Evolutionary conservation across 2,113 vertebrate genomes (phyloP).

Genomic region (Athene noctua): DNA sequence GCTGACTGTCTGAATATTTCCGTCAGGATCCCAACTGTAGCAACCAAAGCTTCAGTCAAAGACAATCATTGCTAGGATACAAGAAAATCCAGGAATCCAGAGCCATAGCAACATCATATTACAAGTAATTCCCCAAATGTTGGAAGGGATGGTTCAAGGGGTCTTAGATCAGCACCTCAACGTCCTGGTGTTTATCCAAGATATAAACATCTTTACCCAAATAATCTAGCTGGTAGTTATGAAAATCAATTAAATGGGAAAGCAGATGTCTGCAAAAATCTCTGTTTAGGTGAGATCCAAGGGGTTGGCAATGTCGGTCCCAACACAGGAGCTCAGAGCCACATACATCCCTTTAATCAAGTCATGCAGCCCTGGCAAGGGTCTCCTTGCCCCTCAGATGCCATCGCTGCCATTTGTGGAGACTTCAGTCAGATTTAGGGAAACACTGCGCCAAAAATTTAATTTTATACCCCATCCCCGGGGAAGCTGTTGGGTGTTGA

Average conservation of each 20-base stretch:
- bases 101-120: slow-evolving; percentile 14
- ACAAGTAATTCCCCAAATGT: not conserved
- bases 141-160: not conserved
- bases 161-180: not conserved
- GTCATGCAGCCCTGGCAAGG: not conserved
- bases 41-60: not conserved
- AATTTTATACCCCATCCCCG: not conserved
- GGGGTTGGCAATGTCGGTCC: not conserved
- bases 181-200: not conserved
- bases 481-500: not conserved
- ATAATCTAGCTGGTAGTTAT: not conserved
- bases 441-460: not conserved
- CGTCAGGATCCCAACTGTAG: not conserved
- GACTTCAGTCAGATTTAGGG: not conserved
- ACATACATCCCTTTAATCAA: rapidly evolving
- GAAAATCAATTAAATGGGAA: not conserved
- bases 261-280: not conserved
- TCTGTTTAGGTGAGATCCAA: not conserved
- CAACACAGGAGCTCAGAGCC: not conserved
- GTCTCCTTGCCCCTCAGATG: not conserved
- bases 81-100: not conserved
- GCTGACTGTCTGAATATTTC: not conserved
- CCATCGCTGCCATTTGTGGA: not conserved
- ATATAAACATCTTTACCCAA: not conserved
- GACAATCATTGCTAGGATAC: slow-evolving; percentile 38